Evolutionary conservation across 1,140 invertebrate species (phyloP).

Genomic region (Monomorium pharaonis): DNA sequence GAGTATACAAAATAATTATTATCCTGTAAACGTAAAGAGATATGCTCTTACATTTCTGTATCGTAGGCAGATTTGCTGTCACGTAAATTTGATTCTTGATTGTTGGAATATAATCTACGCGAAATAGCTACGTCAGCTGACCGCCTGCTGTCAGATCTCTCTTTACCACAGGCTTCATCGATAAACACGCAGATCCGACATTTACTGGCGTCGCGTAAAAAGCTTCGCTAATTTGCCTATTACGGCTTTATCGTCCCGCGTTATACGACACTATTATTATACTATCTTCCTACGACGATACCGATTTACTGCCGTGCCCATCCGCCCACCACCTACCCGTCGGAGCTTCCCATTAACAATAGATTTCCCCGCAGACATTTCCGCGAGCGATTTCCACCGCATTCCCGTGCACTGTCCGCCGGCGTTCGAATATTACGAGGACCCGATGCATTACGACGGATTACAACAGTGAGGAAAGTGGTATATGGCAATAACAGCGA

Average conservation of each 20-base stretch:
- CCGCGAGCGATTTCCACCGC: constrained; percentile 33
- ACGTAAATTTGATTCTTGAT: constrained; percentile 20
- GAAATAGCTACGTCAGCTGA: constrained; percentile 24
- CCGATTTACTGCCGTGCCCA: constrained; percentile 25
- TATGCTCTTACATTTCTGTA: constrained; percentile 10
- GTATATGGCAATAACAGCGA: constrained; percentile 15
- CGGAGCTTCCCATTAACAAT: constrained; percentile 51
- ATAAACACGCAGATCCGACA: background rate
- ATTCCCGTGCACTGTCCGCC: constrained; percentile 10
- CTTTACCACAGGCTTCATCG: constrained; percentile 18
- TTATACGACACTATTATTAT: constrained; percentile 51
- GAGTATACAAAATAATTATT: background rate
- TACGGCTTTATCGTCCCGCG: constrained; percentile 23
- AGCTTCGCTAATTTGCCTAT: constrained; percentile 45
- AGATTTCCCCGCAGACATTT: constrained; percentile 36
- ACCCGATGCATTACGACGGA: constrained; percentile 4
- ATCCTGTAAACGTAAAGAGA: background rate
- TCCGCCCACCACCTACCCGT: background rate
- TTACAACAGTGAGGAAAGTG: constrained; percentile 5
- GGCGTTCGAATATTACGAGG: constrained; percentile 8
- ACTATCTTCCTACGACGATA: constrained; percentile 39
- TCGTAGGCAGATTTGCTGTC: background rate
- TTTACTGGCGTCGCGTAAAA: constrained; percentile 11
- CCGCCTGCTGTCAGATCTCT: constrained; percentile 32
- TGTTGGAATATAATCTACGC: constrained; percentile 36